Conservation (phyloP, 2,888 invertebrate genomes). For the Steinernema hermaphroditum region DNA sequence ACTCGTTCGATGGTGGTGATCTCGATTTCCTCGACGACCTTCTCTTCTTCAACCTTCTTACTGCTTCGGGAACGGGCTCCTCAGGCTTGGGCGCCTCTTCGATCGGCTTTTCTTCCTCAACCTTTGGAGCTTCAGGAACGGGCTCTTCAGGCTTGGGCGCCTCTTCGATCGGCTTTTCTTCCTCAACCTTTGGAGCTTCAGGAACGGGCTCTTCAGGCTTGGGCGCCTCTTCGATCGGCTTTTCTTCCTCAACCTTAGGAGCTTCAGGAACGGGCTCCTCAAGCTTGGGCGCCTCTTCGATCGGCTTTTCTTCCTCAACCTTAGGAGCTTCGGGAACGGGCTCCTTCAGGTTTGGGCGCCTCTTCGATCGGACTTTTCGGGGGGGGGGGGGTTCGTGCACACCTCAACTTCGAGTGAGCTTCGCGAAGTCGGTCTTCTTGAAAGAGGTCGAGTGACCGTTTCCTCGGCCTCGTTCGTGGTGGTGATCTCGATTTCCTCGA, state of each 20-base stretch:
- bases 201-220: slow-evolving; percentile 14
- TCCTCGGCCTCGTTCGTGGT: too few species aligned
- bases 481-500: too few species aligned
- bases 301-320: background rate
- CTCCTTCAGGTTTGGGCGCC: slow-evolving; percentile 5
- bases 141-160: background rate
- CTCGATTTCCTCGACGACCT: slow-evolving; percentile 12
- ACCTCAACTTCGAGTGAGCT: too few species aligned
- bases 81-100: background rate
- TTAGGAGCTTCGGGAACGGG: background rate
- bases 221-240: background rate
- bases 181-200: slow-evolving; percentile 23
- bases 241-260: slow-evolving; percentile 9
- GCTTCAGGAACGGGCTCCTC: slow-evolving; percentile 13
- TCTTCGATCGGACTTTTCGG: too few species aligned
- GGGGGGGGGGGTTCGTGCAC: too few species aligned
- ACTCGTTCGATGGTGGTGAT: background rate
- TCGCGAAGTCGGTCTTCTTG: too few species aligned
- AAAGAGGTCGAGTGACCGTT: too few species aligned
- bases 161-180: slow-evolving; percentile 21
- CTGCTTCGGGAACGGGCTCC: slow-evolving; percentile 5
- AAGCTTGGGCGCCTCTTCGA: too few species aligned
- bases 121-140: slow-evolving; percentile 12
- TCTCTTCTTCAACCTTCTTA: background rate
- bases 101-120: background rate